A percentile compares a stretch with the other conserved stretches of the same genome.
Evolutionary conservation across 2,113 vertebrate genomes (phyloP).

Genomic region (Trinectes maculatus): DNA sequence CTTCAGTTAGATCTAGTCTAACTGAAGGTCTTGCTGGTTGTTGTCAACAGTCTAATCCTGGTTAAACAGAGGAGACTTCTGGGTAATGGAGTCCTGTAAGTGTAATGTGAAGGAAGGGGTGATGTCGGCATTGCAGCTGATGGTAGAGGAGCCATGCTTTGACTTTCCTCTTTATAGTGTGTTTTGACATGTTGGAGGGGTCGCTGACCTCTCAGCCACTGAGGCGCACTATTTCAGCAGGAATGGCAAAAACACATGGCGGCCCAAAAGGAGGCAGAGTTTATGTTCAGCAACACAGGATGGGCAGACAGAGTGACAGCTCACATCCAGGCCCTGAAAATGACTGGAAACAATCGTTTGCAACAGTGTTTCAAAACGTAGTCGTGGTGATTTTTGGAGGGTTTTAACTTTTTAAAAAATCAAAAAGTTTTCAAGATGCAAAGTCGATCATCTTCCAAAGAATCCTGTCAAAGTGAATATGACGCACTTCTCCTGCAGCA

Average conservation of each 20-base stretch:
- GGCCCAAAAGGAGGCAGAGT: constrained; percentile 27
- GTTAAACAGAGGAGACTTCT: constrained; percentile 4
- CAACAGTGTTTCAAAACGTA: background rate
- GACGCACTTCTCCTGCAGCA: background rate
- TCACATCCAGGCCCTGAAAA: background rate
- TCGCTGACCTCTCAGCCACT: constrained; percentile 49
- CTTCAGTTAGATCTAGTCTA: background rate
- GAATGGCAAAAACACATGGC: constrained; percentile 58
- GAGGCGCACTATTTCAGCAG: constrained; percentile 9
- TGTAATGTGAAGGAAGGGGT: background rate
- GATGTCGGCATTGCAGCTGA: background rate
- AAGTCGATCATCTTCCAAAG: background rate
- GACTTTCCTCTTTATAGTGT: constrained; percentile 12
- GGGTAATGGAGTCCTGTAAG: constrained; percentile 34
- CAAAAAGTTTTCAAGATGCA: background rate
- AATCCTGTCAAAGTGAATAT: too few species aligned
- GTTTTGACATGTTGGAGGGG: constrained; percentile 42
- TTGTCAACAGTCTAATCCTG: background rate
- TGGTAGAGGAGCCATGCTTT: background rate
- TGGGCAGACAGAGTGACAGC: background rate
- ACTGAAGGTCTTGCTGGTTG: too few species aligned
- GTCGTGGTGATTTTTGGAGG: background rate
- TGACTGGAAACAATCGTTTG: background rate
- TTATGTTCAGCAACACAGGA: background rate
- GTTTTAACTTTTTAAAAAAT: background rate